Conservation (phyloP, 2,797 vertebrate genomes). For the Oryzias sinensis region DNA sequence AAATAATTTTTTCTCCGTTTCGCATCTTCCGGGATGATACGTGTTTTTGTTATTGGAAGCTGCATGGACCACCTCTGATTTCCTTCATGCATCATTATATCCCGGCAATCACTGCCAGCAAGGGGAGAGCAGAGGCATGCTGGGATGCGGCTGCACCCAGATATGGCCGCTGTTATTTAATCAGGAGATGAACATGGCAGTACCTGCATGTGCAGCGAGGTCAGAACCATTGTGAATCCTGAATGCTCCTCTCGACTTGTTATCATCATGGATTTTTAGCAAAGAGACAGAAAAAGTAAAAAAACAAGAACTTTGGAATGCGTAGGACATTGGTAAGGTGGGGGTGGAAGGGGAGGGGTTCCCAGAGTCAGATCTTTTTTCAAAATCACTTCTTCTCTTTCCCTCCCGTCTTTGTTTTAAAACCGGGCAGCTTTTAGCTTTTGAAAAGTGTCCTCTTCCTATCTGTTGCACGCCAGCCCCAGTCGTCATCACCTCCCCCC, state of each 20-base stretch:
- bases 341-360: background rate
- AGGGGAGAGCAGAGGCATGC: background rate
- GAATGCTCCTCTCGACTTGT: conserved; percentile 8
- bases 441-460: conserved; percentile 87
- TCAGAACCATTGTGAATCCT: background rate
- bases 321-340: conserved; percentile 56
- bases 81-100: conserved; percentile 20
- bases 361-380: conserved; percentile 71
- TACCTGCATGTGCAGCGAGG: background rate
- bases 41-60: no score
- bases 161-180: background rate
- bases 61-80: background rate
- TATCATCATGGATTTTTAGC: conserved; percentile 27
- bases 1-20: no score
- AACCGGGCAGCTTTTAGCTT: conserved; percentile 88
- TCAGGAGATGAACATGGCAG: background rate
- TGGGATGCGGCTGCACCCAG: background rate
- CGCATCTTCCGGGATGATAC: no score
- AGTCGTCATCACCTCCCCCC: conserved; percentile 82
- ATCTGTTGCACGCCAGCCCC: conserved; percentile 70
- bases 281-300: conserved; percentile 28
- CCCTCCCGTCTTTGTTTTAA: conserved; percentile 81
- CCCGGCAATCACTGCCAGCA: conserved; percentile 27
- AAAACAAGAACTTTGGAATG: conserved; percentile 63
- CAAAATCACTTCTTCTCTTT: conserved; percentile 74